Conservation (phyloP, 1,140 invertebrate genomes). For the Calycopis cecrops region DNA sequence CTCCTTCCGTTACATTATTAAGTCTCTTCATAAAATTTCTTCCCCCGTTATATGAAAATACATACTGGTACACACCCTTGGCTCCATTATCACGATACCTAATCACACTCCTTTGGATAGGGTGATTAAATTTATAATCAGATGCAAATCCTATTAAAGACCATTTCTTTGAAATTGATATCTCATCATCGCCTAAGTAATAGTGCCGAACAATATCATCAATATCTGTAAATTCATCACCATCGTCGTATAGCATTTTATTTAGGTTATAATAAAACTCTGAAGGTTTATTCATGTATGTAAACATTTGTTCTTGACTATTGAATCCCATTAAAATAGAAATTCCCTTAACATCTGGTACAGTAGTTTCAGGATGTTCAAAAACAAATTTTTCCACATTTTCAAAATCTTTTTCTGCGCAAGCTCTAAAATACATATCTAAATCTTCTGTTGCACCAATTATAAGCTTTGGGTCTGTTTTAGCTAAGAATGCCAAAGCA, state of each 20-base stretch:
- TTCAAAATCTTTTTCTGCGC: slow-evolving; percentile 17
- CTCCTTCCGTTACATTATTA: slow-evolving; percentile 17
- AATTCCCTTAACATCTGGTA: slow-evolving; percentile 4
- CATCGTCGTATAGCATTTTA: slow-evolving; percentile 1
- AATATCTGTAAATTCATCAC: slow-evolving; percentile 12
- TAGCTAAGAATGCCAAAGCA: slow-evolving; percentile 2
- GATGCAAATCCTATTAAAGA: slow-evolving; percentile 26
- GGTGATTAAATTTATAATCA: slow-evolving; percentile 30
- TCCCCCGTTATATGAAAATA: slow-evolving; percentile 34
- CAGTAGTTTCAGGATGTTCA: slow-evolving; percentile 1
- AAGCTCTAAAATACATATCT: slow-evolving; percentile 13
- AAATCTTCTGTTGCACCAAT: slow-evolving; percentile 4
- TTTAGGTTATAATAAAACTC: slow-evolving; percentile 8
- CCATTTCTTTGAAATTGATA: slow-evolving; percentile 15
- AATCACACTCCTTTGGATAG: slow-evolving; percentile 23
- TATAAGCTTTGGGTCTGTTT: neutral
- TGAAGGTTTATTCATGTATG: neutral
- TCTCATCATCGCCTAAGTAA: slow-evolving; percentile 31
- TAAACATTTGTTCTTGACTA: slow-evolving; percentile 18
- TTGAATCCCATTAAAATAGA: slow-evolving; percentile 51
- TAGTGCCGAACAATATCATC: slow-evolving; percentile 23
- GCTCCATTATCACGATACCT: slow-evolving; percentile 27
- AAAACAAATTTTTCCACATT: slow-evolving; percentile 15
- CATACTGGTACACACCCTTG: slow-evolving; percentile 27
- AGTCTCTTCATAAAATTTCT: slow-evolving; percentile 26